Evolutionary conservation across 2,113 vertebrate species (phyloP).

Genomic region (Myxocyprinus asiaticus): DNA sequence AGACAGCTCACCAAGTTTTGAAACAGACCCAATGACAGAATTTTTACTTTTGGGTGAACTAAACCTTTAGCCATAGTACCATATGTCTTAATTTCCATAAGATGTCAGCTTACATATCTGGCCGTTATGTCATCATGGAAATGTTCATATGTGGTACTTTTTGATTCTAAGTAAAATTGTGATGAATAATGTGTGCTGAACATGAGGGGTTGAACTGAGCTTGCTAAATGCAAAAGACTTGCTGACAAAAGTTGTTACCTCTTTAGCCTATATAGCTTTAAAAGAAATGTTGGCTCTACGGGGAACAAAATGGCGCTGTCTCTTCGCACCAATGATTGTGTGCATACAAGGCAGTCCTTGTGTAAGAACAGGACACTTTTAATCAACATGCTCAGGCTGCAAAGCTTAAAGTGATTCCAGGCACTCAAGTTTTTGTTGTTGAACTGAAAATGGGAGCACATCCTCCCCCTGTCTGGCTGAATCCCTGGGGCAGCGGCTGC

Average conservation of each 20-base stretch:
- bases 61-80: too few species aligned
- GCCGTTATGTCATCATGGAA: too few species aligned
- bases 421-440: conserved; percentile 2
- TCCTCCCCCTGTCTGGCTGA: conserved; percentile 1
- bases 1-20: too few species aligned
- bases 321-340: background rate
- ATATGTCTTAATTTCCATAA: too few species aligned
- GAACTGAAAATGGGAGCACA: background rate
- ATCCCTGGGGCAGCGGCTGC: conserved; percentile 11
- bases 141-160: too few species aligned
- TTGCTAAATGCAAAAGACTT: conserved; percentile 2
- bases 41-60: too few species aligned
- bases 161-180: background rate
- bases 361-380: background rate
- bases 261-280: background rate
- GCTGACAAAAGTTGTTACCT: background rate
- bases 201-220: background rate
- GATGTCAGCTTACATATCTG: too few species aligned
- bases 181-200: background rate
- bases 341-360: background rate
- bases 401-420: conserved; percentile 11
- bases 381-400: background rate
- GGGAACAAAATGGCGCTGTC: background rate
- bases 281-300: conserved; percentile 2
- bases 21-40: too few species aligned